Conservation (phyloP, 1,140 invertebrate species). For the Heliconius eleuchia region DNA sequence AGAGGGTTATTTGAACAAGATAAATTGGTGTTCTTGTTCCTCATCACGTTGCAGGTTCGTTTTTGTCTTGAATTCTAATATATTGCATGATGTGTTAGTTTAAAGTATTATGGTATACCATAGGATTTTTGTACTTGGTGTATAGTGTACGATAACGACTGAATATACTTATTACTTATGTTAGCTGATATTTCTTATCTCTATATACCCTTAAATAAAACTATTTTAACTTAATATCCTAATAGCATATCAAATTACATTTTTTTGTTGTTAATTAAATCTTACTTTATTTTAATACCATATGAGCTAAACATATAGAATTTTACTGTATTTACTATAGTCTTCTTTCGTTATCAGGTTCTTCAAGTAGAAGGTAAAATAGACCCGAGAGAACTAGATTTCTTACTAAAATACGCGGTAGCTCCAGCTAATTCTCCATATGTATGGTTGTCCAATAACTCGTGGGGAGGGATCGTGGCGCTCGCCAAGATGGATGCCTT, state of each 20-base stretch:
- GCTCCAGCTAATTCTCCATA: constrained; percentile 88
- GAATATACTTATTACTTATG: no score
- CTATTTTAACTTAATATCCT: no score
- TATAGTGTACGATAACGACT: no score
- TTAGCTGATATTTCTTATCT: no score
- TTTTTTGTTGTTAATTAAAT: no score
- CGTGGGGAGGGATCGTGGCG: constrained; percentile 94
- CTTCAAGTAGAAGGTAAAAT: constrained; percentile 83
- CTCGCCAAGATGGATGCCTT: constrained; percentile 91
- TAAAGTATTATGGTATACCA: no score
- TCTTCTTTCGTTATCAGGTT: constrained; percentile 61
- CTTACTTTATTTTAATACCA: no score
- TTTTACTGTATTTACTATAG: not conserved
- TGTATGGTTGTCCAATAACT: constrained; percentile 90
- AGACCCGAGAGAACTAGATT: constrained; percentile 92
- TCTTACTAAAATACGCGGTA: constrained; percentile 90
- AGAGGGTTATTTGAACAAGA: constrained; percentile 96
- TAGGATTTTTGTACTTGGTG: no score
- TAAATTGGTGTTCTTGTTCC: constrained; percentile 94
- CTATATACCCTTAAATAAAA: no score
- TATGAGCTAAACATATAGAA: no score
- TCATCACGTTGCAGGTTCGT: constrained; percentile 90
- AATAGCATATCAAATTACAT: no score
- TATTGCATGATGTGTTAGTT: no score
- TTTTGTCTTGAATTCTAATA: not conserved